Base-by-base conservation (phyloP, 2,113 vertebrate species). In the Origma solitaria region DNA sequence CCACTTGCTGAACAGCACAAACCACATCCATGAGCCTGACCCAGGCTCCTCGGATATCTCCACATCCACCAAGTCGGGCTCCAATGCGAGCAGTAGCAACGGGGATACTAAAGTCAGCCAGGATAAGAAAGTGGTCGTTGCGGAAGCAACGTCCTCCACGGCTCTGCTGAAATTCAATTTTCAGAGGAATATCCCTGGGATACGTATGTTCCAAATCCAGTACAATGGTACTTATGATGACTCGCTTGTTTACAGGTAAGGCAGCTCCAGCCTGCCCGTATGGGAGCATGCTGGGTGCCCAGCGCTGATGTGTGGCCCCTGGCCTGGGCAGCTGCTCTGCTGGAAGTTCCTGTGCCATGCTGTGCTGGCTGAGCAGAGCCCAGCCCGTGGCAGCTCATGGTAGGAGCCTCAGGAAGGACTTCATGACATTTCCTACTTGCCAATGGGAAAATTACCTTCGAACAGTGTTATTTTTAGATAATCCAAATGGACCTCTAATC, bases 171-270 rank as follows among this genome's bases (percentile, higher is more conserved):
- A 99, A 95, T 99, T 99, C 96, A 99, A 99, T 97, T 99, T 99
- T 95, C 99, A 99, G 98, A 99, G 99, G 98, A 99, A 99, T 96
- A 99, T 99, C 84, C 99, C 99, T 1, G 99, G 99, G 62, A 99
- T 99, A 80, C 98, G 99, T 94, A 99, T 99, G 99, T 99, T 99
- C 98, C 99, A 99, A 97, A 99, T 99, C 85, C 99, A 99, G 97
- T 99, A 99, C 97, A 99, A 99, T 21, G 99, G 99, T 82, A 99
- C 98, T 96, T 99, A 99, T 3, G 99, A 99, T 86, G 99, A 99
- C 98, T 99, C 99, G 19, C 98, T 99, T 95, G 99, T 99, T 97
- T 99, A 99, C 98, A 99, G 99, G 99, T 99, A 98, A 98, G 98
- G 88, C 77, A 31, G 54, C 54, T 17, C n/a, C 54, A 54, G 31